Evolutionary conservation across 2,113 vertebrate species (phyloP).

Genomic region (Manacus vitellinus): DNA sequence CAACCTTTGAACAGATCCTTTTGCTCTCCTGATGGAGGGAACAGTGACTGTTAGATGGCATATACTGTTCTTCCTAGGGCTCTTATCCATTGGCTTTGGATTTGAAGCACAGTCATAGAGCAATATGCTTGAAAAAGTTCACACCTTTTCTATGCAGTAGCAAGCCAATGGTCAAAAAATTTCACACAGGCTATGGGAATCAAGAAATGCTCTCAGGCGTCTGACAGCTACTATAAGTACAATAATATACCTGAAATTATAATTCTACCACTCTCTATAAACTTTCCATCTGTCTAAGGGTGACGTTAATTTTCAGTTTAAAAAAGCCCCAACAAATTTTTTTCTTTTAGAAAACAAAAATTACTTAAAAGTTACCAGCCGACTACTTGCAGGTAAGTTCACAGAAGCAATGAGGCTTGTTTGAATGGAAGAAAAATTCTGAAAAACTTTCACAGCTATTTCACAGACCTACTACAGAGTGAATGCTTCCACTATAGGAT

Average conservation of each 20-base stretch:
- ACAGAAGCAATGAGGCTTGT: background rate
- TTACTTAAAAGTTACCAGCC: background rate
- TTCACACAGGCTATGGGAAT: background rate
- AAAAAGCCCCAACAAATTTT: background rate
- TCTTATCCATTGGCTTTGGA: background rate
- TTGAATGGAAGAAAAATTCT: background rate
- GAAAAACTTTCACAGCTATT: background rate
- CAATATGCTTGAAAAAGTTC: background rate
- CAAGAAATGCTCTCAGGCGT: background rate
- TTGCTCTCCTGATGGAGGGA: background rate
- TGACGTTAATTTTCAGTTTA: background rate
- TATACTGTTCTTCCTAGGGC: background rate
- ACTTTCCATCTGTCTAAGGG: background rate
- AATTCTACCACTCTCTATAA: background rate
- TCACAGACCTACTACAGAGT: background rate
- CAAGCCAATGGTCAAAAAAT: background rate
- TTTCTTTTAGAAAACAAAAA: background rate
- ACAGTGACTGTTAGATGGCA: background rate
- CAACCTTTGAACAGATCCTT: background rate
- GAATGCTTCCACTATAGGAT: background rate
- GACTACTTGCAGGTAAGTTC: background rate
- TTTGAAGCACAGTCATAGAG: background rate
- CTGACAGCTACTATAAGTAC: background rate
- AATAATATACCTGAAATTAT: background rate
- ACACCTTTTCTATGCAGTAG: background rate